These are phyloP conservation scores for Drosophila tripunctata DNA, from an alignment of 2,888 invertebrate genomes.

Conservation along the genomic window DNA sequence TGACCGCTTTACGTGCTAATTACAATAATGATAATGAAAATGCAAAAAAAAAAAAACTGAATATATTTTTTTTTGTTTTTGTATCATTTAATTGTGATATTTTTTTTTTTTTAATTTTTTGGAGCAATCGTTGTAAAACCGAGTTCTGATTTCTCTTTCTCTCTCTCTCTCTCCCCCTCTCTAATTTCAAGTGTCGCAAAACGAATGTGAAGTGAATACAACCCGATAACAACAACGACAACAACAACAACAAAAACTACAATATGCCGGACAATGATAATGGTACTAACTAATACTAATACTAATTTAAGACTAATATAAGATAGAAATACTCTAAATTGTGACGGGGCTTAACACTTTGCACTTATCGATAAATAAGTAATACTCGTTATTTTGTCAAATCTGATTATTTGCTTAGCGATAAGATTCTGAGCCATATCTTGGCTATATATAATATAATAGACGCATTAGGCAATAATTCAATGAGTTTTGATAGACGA, in stretches of 20 bases:
- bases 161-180: constrained; percentile 52
- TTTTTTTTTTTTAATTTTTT: background rate
- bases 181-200: constrained; percentile 62
- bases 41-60: constrained; percentile 4
- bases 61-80: constrained; percentile 1
- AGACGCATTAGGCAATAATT: constrained; percentile 34
- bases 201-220: constrained; percentile 62
- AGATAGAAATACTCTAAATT: background rate
- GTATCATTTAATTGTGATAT: constrained; percentile 3
- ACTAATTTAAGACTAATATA: background rate
- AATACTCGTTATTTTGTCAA: background rate
- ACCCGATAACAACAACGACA: constrained; percentile 16
- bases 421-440: constrained; percentile 1
- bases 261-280: constrained; percentile 67
- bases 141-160: constrained; percentile 50
- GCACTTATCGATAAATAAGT: constrained; percentile 1
- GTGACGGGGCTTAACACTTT: background rate
- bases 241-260: constrained; percentile 20
- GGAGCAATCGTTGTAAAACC: constrained; percentile 4
- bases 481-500: constrained; percentile 10
- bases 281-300: constrained; percentile 46
- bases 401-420: background rate
- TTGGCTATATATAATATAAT: constrained; percentile 29
- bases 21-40: constrained; percentile 31
- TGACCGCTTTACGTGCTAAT: constrained; percentile 36